Evolutionary conservation across 2,888 invertebrate genomes (phyloP).

Genomic region (Drosophila mettleri): DNA sequence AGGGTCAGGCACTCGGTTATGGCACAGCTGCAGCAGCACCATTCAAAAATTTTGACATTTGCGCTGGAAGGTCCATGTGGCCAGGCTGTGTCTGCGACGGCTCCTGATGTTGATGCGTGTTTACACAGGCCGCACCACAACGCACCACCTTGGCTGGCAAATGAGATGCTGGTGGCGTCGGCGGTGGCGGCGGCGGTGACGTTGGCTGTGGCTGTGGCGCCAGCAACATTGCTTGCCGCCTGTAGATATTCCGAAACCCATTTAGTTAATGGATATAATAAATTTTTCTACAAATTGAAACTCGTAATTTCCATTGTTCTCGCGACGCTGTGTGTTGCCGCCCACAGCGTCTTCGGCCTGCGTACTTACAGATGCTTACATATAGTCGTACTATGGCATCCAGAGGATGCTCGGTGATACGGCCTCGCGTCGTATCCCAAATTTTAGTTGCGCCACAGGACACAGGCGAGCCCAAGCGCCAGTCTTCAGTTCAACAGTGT

Average conservation of each 20-base stretch:
- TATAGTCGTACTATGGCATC: background rate
- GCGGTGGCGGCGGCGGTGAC: conserved; percentile 4
- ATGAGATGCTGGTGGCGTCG: background rate
- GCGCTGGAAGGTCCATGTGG: conserved; percentile 64
- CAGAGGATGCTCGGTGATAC: conserved; percentile 12
- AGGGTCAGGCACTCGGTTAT: conserved; percentile 23
- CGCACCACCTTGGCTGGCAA: conserved; percentile 46
- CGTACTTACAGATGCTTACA: background rate
- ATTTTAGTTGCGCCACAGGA: conserved; percentile 16
- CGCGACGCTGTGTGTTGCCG: conserved; percentile 58
- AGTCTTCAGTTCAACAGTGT: conserved; percentile 39
- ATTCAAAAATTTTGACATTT: conserved; percentile 79
- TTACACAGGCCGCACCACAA: conserved; percentile 59
- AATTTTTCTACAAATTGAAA: conserved; percentile 85
- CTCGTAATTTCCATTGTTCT: conserved; percentile 83
- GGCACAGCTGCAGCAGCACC: conserved; percentile 70
- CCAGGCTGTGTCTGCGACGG: conserved; percentile 54
- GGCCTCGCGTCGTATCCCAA: conserved; percentile 21
- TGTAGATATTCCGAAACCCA: conserved; percentile 81
- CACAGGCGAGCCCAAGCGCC: conserved; percentile 17
- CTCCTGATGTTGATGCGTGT: conserved; percentile 63
- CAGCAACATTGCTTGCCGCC: conserved; percentile 28
- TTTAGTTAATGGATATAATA: conserved; percentile 85
- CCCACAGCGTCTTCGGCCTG: conserved; percentile 38
- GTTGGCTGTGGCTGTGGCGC: conserved; percentile 1